Percentiles rank a stretch among this genome's conserved stretches.
Conservation (phyloP, 1,140 invertebrate genomes). For the Bombus terrestris region DNA sequence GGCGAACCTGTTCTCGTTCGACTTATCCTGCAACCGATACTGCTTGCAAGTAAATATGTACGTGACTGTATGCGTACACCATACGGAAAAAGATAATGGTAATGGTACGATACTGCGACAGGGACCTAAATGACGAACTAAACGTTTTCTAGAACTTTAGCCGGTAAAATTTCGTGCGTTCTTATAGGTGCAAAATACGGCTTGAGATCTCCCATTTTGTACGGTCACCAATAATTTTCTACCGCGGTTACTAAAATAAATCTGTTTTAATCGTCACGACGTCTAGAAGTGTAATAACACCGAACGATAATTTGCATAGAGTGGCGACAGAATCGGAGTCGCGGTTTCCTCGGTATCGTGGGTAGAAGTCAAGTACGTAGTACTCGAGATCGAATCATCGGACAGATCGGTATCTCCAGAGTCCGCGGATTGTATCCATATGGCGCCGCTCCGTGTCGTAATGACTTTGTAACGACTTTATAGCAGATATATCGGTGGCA, state of each 20-base stretch:
- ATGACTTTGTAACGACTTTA: slow-evolving; percentile 64
- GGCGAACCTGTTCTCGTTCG: slow-evolving; percentile 17
- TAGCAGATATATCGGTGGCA: slow-evolving; percentile 64
- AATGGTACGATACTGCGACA: not conserved
- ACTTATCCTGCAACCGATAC: not conserved
- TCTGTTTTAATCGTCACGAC: no score
- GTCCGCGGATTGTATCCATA: slow-evolving; percentile 49
- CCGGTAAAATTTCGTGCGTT: no score
- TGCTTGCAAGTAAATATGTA: not conserved
- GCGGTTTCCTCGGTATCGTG: not conserved
- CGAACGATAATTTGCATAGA: no score
- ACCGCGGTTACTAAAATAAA: no score
- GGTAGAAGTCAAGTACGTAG: not conserved
- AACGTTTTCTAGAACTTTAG: no score
- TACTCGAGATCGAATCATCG: slow-evolving; percentile 53
- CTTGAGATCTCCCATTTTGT: no score
- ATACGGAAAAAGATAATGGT: not conserved
- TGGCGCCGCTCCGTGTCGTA: slow-evolving; percentile 52
- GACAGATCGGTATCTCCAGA: slow-evolving; percentile 65
- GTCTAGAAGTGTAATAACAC: no score
- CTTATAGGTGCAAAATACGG: no score
- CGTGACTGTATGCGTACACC: no score
- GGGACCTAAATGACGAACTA: no score
- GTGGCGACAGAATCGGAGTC: no score
- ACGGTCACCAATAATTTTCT: no score